phyloP scores from a whole-genome alignment of 1,140 invertebrate species.

The Chymomyza costata region DNA sequence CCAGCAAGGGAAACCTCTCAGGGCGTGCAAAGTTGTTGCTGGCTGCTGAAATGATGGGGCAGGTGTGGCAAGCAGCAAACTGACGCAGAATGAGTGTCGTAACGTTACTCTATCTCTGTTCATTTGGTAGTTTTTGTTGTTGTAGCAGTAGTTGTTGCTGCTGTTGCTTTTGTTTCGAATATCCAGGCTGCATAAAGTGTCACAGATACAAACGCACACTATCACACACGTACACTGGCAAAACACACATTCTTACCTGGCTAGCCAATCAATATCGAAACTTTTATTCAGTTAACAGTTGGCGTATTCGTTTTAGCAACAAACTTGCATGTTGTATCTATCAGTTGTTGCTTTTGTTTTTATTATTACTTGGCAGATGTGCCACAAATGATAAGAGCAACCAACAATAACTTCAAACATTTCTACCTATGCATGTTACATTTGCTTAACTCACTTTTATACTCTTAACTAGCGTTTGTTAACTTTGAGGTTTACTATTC shows the following conservation, averaged over 20 bases:
- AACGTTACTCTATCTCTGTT: neutral
- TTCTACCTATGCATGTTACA: conserved; percentile 22
- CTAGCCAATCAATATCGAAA: conserved; percentile 33
- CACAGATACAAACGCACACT: too few species aligned
- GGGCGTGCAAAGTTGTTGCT: conserved; percentile 22
- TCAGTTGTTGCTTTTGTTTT: conserved; percentile 1
- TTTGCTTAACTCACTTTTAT: neutral
- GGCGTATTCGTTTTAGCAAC: conserved; percentile 1
- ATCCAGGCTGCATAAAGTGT: too few species aligned
- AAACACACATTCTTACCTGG: neutral
- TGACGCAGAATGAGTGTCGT: conserved; percentile 6
- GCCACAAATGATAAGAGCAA: conserved; percentile 24
- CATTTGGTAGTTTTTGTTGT: too few species aligned
- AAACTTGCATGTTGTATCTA: neutral
- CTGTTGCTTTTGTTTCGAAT: too few species aligned
- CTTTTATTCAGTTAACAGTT: conserved; percentile 33
- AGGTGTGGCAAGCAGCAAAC: conserved; percentile 49
- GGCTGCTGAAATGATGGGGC: too few species aligned
- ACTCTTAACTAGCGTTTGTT: conserved; percentile 17
- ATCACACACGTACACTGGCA: neutral
- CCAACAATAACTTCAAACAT: conserved; percentile 40
- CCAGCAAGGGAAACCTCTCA: conserved; percentile 9
- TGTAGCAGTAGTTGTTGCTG: too few species aligned
- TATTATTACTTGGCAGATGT: conserved; percentile 23
- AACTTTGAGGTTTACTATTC: too few species aligned